These are phyloP conservation scores for Pseudococcus jackbeardsleyi DNA, from an alignment of 2,888 invertebrate genomes.

Conservation along the genomic window DNA sequence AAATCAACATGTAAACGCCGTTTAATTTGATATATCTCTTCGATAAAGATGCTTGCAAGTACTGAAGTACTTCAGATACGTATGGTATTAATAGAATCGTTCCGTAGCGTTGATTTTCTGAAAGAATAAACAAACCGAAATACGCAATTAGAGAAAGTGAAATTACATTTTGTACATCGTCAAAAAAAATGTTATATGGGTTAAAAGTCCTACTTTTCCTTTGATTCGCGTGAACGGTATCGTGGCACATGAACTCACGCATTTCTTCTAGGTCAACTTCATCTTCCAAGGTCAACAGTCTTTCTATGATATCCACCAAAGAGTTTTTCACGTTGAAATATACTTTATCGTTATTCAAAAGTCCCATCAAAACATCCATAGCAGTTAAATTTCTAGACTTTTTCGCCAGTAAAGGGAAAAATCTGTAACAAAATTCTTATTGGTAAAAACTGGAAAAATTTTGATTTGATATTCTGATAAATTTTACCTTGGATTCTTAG, in stretches of 20 bases:
- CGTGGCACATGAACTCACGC: slow-evolving; percentile 8
- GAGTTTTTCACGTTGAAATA: slow-evolving; percentile 77
- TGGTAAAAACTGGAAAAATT: slow-evolving; percentile 57
- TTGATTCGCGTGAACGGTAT: background rate
- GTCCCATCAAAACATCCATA: slow-evolving; percentile 78
- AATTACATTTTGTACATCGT: too few species aligned
- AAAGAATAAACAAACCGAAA: background rate
- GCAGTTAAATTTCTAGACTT: slow-evolving; percentile 70
- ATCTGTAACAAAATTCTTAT: slow-evolving; percentile 70
- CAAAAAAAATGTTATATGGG: background rate
- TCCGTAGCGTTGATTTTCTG: slow-evolving; percentile 65
- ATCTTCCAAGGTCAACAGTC: slow-evolving; percentile 77
- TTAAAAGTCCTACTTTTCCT: background rate
- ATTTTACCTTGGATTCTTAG: slow-evolving; percentile 79
- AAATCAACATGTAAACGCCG: slow-evolving; percentile 79
- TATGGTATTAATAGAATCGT: slow-evolving; percentile 82
- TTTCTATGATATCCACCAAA: slow-evolving; percentile 82
- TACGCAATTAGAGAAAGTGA: too few species aligned
- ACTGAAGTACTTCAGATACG: slow-evolving; percentile 78
- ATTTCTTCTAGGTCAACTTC: slow-evolving; percentile 72
- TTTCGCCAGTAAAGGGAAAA: slow-evolving; percentile 80
- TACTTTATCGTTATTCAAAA: slow-evolving; percentile 80
- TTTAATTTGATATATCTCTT: slow-evolving; percentile 76
- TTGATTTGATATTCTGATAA: background rate
- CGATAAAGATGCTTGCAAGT: slow-evolving; percentile 78